A percentile compares a stretch with the other conserved stretches of the same genome.
Evolutionary conservation across 2,888 invertebrate genomes (phyloP).

Genomic region (Apoda limacodes): DNA sequence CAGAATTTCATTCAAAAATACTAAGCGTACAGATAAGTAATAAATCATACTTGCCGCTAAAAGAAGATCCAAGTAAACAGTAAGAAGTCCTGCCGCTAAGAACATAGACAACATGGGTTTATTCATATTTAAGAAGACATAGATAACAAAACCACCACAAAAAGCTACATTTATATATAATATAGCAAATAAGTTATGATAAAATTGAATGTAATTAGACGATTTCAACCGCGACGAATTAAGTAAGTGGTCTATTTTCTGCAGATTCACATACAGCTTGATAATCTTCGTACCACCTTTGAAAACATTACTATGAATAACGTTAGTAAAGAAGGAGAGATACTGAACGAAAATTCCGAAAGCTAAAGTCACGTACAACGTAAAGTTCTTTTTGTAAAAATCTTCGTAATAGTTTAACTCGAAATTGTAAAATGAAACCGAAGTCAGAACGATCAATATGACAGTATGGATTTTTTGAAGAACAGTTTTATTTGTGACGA

Average conservation of each 20-base stretch:
- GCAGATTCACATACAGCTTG: neutral
- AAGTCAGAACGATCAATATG: neutral
- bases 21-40: slow-evolving; percentile 9
- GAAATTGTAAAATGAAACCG: neutral
- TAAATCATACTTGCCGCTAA: neutral
- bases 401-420: neutral
- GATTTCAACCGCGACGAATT: neutral
- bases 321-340: neutral
- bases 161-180: neutral
- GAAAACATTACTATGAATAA: neutral
- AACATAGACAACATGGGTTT: too few relatives aligned
- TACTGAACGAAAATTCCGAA: neutral
- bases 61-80: neutral
- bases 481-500: slow-evolving; percentile 14
- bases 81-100: neutral
- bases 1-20: slow-evolving; percentile 23
- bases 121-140: too few relatives aligned
- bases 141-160: neutral
- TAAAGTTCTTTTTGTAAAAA: neutral
- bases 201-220: neutral
- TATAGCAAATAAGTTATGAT: neutral
- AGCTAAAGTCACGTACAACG: neutral
- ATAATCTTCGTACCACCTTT: neutral
- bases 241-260: neutral
- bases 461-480: slow-evolving; percentile 21